phyloP scores from a whole-genome alignment of 2,888 invertebrate genomes.

The Mythimna loreyi region DNA sequence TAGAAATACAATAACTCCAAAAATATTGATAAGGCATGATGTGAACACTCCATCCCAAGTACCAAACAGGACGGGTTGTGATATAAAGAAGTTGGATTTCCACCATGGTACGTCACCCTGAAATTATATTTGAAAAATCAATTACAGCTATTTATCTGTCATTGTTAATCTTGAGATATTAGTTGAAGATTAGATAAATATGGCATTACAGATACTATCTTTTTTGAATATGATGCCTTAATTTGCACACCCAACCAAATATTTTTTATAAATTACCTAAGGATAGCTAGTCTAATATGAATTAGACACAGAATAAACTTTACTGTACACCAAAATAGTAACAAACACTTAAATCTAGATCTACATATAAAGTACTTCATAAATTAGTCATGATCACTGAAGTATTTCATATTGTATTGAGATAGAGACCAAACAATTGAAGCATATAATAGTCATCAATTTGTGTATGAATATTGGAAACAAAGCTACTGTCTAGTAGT shows the following conservation, averaged over 20 bases:
- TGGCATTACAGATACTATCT: slow-evolving; percentile 17
- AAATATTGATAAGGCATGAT: slow-evolving; percentile 98
- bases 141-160: slow-evolving; percentile 22
- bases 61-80: slow-evolving; percentile 98
- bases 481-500: not conserved
- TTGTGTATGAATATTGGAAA: slow-evolving; percentile 13
- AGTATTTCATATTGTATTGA: not conserved
- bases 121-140: slow-evolving; percentile 58
- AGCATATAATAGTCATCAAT: not conserved
- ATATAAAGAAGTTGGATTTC: slow-evolving; percentile 99
- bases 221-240: not conserved
- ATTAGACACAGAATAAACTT: slow-evolving; percentile 1
- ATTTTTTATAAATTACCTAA: not conserved
- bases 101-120: slow-evolving; percentile 97
- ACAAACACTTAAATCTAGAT: not conserved
- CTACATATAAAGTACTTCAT: too few relatives aligned
- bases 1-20: slow-evolving; percentile 99
- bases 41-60: slow-evolving; percentile 99
- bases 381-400: not conserved
- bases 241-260: not conserved
- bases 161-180: slow-evolving; percentile 33
- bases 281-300: not conserved
- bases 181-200: slow-evolving; percentile 46
- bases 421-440: not conserved
- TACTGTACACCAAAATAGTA: not conserved